Evolutionary conservation across 2,888 invertebrate genomes (phyloP).

Genomic region (Tetranychus truncatus): DNA sequence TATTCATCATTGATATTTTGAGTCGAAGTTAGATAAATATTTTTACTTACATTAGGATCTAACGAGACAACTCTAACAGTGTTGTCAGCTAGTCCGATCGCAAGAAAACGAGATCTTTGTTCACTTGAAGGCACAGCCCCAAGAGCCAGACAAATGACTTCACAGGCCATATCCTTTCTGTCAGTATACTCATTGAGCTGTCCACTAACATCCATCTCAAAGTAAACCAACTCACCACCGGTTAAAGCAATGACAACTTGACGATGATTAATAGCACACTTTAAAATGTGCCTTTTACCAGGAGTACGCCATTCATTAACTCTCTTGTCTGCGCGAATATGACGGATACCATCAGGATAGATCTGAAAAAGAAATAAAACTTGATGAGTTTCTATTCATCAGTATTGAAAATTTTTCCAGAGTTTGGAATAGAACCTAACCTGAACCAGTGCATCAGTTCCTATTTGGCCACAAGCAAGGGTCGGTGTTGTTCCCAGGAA

Average conservation of each 20-base stretch:
- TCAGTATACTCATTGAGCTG: conserved; percentile 96
- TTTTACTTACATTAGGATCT: conserved; percentile 57
- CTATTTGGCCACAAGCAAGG: conserved; percentile 87
- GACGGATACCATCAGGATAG: conserved; percentile 94
- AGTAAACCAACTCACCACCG: conserved; percentile 93
- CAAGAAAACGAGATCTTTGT: conserved; percentile 80
- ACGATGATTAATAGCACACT: conserved; percentile 92
- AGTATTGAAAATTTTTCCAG: too few relatives aligned
- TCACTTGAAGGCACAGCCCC: conserved; percentile 88
- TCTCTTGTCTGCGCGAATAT: conserved; percentile 90
- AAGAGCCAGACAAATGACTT: conserved; percentile 94
- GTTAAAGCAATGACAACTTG: conserved; percentile 95
- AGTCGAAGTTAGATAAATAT: background rate
- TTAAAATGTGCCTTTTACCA: conserved; percentile 85
- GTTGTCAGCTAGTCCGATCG: conserved; percentile 84
- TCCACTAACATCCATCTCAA: conserved; percentile 98
- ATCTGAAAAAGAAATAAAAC: conserved; percentile 15
- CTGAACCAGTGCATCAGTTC: conserved; percentile 93
- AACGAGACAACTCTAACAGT: conserved; percentile 93
- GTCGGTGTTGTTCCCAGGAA: conserved; percentile 97
- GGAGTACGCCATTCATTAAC: conserved; percentile 99
- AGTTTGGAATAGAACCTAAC: conserved; percentile 35
- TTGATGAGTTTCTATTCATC: too few relatives aligned
- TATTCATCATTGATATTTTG: conserved; percentile 9
- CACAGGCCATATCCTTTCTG: conserved; percentile 82